A percentile compares a stretch with the other conserved stretches of the same genome.
phyloP scores from a whole-genome alignment of 2,797 vertebrate species.

The Sebastiscus albofasciatus region DNA sequence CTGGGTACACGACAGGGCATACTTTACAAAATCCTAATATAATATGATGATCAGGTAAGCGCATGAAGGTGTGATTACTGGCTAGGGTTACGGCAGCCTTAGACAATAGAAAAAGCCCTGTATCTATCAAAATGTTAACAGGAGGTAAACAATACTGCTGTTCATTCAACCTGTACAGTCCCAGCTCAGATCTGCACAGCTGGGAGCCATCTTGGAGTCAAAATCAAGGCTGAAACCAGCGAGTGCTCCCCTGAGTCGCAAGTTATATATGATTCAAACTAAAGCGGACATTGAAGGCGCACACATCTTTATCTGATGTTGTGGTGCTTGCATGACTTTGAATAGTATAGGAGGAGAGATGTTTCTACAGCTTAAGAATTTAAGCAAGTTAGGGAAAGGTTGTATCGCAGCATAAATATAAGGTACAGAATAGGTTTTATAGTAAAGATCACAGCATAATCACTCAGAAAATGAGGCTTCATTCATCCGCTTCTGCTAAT shows the following conservation, averaged over 20 bases:
- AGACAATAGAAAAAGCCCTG: slow-evolving; percentile 53
- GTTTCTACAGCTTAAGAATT: slow-evolving; percentile 5
- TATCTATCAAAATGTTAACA: slow-evolving; percentile 41
- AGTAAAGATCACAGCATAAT: slow-evolving; percentile 4
- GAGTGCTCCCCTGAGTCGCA: slow-evolving; percentile 42
- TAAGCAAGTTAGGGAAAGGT: slow-evolving; percentile 7
- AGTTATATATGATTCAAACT: slow-evolving; percentile 22
- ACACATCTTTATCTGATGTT: slow-evolving; percentile 13
- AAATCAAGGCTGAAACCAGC: slow-evolving; percentile 36
- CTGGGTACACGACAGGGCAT: slow-evolving; percentile 47
- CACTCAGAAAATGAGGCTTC: background rate
- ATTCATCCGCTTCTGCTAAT: slow-evolving; percentile 15
- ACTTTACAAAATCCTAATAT: slow-evolving; percentile 46
- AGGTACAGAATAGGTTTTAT: background rate
- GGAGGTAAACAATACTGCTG: slow-evolving; percentile 42
- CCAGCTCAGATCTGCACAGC: slow-evolving; percentile 17
- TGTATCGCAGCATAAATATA: background rate
- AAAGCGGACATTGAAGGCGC: slow-evolving; percentile 11
- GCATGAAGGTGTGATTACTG: slow-evolving; percentile 37
- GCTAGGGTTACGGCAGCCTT: slow-evolving; percentile 21
- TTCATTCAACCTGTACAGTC: slow-evolving; percentile 22
- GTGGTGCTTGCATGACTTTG: slow-evolving; percentile 4
- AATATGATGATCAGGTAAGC: slow-evolving; percentile 46
- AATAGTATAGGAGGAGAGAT: background rate
- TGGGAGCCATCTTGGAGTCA: slow-evolving; percentile 6